phyloP scores from a whole-genome alignment of 2,888 invertebrate genomes.

The Rhopalosiphum nymphaeae region DNA sequence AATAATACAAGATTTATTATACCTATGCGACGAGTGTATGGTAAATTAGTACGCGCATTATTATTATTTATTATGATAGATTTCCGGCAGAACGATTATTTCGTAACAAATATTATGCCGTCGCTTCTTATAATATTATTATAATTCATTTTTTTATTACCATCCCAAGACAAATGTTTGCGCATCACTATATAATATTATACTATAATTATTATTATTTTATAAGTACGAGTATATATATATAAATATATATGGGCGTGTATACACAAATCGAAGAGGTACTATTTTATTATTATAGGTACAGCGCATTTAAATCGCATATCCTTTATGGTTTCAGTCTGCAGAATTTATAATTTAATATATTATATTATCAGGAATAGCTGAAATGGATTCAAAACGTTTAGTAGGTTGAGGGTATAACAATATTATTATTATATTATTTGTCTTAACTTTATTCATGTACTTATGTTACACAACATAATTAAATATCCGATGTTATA shows the following conservation, averaged over 20 bases:
- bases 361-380: not conserved
- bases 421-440: not conserved
- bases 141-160: not conserved
- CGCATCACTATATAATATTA: not conserved
- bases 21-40: not conserved
- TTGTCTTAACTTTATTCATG: not conserved
- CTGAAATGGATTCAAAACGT: not conserved
- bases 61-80: not conserved
- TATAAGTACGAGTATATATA: no score
- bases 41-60: not conserved
- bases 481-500: not conserved
- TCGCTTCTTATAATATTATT: not conserved
- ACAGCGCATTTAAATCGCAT: not conserved
- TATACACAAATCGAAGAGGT: not conserved
- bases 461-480: not conserved
- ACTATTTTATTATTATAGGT: not conserved
- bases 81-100: not conserved
- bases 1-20: not conserved
- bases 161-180: not conserved
- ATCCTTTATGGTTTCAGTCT: not conserved
- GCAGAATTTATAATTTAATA: not conserved
- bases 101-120: not conserved
- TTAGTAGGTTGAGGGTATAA: not conserved
- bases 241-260: no score
- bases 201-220: not conserved